These are phyloP conservation scores for Platerodrilus igneus DNA, from an alignment of 2,888 invertebrate species.

Conservation along the genomic window DNA sequence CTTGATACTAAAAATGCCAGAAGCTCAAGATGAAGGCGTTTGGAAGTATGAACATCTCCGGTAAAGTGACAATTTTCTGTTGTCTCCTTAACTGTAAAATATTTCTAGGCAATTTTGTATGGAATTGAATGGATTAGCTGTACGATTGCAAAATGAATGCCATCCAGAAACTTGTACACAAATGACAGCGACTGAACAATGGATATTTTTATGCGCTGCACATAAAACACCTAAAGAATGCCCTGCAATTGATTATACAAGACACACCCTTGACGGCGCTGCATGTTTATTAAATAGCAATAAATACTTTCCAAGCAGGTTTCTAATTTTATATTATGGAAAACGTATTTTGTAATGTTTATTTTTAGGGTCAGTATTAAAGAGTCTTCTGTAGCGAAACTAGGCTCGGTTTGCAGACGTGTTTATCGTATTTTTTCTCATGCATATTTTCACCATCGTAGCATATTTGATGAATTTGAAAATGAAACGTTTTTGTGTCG, in stretches of 20 bases:
- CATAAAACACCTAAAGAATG: constrained; percentile 99
- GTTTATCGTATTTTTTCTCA: constrained; percentile 99
- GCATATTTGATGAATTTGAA: constrained; percentile 97
- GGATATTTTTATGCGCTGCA: constrained; percentile 99
- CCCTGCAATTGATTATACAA: constrained; percentile 98
- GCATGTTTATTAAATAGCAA: constrained; percentile 98
- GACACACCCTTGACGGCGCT: constrained; percentile 98
- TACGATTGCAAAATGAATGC: constrained; percentile 92
- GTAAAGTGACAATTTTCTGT: constrained; percentile 47
- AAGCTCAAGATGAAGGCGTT: constrained; percentile 96
- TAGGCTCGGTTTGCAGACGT: constrained; percentile 96
- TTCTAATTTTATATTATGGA: constrained; percentile 30
- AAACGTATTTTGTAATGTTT: constrained; percentile 5
- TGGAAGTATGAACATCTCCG: constrained; percentile 99
- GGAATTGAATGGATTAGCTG: constrained; percentile 98
- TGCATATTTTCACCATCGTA: constrained; percentile 96
- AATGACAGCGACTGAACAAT: constrained; percentile 99
- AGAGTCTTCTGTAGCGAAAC: constrained; percentile 96
- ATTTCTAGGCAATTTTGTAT: constrained; percentile 90
- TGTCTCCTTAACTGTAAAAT: neutral
- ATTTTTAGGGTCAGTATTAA: constrained; percentile 91
- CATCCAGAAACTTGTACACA: constrained; percentile 96
- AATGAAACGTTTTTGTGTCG: constrained; percentile 92
- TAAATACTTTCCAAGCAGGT: constrained; percentile 99
- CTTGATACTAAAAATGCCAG: constrained; percentile 91